Base-by-base conservation (phyloP, 2,888 invertebrate species). In the Deladenus siricidicola region DNA sequence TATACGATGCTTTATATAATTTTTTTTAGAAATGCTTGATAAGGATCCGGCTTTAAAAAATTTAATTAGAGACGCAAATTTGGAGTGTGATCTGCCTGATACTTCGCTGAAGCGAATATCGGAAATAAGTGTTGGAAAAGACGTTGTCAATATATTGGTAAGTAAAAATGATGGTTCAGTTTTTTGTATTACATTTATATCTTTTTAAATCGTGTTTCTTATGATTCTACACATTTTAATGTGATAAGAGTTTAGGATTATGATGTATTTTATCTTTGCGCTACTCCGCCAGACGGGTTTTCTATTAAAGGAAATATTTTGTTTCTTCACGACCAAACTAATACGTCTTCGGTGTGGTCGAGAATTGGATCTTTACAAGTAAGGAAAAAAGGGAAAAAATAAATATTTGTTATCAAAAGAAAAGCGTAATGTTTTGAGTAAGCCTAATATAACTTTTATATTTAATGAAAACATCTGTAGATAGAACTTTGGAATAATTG, bases 331-430 rank as follows among this genome's bases (percentile, higher is more conserved):
- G 53, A 53, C 24, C 53, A 53, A 34, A 53, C 53, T n/a, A 53
- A 53, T 34, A 53, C 53, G 6, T 53, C 53, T 4, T 34, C 53
- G n/a, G n/a, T 53, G 2, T 53, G 53, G 53, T 34, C 29, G 39
- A 30, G 39, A 17, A 53, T 53, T 14, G 34, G 53, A 1, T 30
- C 34, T 14, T 3, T 53, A 19, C 53, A 53, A 39, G 53, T 53
- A n/a, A 34, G n/a, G n/a, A n/a, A 47, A 42, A 42, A 42, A n/a
- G n/a, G 42, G 42, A 42, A 42, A 17, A 42, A 42, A 42, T 17
- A 42, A 42, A 17, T 42, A n/a, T 42, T 10, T 42, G n/a, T 42
- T 42, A 42, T 42, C n/a, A 17, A n/a, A 42, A 17, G 10, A 42
- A 10, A 42, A 10, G 42, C 10, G n/a, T 42, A 42, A 42, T 42